phyloP scores from a whole-genome alignment of 2,797 vertebrate species.

The Lacerta bilineata region DNA sequence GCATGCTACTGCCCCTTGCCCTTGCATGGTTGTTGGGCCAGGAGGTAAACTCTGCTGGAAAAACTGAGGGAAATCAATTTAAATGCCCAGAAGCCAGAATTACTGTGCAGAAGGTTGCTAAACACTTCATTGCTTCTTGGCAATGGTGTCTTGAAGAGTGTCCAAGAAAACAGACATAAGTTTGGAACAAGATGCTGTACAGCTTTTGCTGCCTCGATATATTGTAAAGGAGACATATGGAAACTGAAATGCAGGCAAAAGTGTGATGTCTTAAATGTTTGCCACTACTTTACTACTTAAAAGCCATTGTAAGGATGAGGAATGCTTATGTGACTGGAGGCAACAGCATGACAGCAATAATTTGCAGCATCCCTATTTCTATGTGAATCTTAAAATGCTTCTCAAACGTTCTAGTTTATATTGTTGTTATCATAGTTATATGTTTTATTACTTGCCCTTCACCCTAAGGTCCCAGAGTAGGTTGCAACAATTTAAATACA shows the following conservation, averaged over 20 bases:
- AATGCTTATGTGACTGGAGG: not conserved
- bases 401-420: not conserved
- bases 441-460: too few species aligned
- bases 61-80: conserved; percentile 46
- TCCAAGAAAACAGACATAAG: conserved; percentile 30
- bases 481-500: too few species aligned
- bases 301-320: not conserved
- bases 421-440: too few species aligned
- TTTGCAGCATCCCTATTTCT: not conserved
- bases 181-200: conserved; percentile 34
- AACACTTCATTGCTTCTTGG: conserved; percentile 39
- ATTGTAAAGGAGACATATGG: not conserved
- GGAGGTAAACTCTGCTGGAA: conserved; percentile 20
- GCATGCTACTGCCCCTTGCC: not conserved
- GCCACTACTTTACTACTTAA: not conserved
- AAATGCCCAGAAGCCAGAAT: conserved; percentile 38
- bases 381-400: not conserved
- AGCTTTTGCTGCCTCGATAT: conserved; percentile 13
- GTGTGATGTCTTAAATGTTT: not conserved
- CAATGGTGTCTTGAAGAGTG: conserved; percentile 28
- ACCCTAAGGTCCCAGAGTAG: too few species aligned
- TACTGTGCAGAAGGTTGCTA: conserved; percentile 37
- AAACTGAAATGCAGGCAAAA: not conserved
- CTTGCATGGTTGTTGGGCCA: not conserved
- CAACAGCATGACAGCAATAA: not conserved